Evolutionary conservation across 2,888 invertebrate species (phyloP).

Genomic region (Xanthia icteritia): DNA sequence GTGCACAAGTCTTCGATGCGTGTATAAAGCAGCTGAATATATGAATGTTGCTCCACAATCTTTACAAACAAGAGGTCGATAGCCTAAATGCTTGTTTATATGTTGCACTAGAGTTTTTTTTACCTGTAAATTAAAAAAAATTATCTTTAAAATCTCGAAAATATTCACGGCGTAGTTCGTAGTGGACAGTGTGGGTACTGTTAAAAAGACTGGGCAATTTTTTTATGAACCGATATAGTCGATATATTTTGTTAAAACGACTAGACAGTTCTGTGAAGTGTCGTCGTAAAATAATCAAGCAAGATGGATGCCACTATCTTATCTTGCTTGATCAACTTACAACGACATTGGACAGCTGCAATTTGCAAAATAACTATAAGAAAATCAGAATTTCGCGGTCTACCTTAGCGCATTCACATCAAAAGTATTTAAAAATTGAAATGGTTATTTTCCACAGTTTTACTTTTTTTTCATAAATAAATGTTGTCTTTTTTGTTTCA

Average conservation of each 20-base stretch:
- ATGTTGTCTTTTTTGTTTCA: neutral
- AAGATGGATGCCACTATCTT: neutral
- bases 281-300: neutral
- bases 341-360: too few species aligned
- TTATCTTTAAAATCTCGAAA: conserved; percentile 7
- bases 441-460: too few species aligned
- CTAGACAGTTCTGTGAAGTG: neutral
- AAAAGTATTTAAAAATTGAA: too few species aligned
- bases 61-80: conserved; percentile 24
- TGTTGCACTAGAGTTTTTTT: conserved; percentile 26
- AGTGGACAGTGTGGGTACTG: neutral
- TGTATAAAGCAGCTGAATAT: conserved; percentile 32
- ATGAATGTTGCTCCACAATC: conserved; percentile 33
- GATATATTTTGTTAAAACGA: too few species aligned
- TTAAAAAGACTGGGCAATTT: too few species aligned
- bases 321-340: too few species aligned
- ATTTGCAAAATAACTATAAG: too few species aligned
- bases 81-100: conserved; percentile 36
- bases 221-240: neutral
- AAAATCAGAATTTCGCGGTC: too few species aligned
- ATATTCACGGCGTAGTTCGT: neutral
- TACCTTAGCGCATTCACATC: too few species aligned
- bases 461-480: too few species aligned
- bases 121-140: conserved; percentile 20
- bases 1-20: conserved; percentile 35